Percentiles rank a stretch among this genome's conserved stretches.
These are phyloP conservation scores for Ophion ventricosus DNA, from an alignment of 2,888 invertebrate genomes.

Conservation along the genomic window DNA sequence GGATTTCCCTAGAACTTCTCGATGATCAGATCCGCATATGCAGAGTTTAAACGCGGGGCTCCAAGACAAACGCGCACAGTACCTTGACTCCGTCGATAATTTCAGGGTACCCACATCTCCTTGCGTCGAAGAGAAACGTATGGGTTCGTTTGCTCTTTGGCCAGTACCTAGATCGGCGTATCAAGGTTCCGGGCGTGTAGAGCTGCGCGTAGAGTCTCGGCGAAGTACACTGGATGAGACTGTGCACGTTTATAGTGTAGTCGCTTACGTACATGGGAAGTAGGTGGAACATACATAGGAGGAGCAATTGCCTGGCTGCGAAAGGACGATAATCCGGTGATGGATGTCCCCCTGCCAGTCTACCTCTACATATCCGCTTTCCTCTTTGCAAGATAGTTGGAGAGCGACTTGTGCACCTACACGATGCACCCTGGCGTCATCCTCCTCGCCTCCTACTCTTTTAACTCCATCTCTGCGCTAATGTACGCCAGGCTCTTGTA, in stretches of 20 bases:
- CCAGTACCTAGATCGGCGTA: background rate
- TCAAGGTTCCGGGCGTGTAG: background rate
- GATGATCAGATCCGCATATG: background rate
- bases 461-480: constrained; percentile 13
- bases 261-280: background rate
- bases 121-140: too few relatives aligned
- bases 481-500: background rate
- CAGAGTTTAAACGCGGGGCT: constrained; percentile 24
- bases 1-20: background rate
- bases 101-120: background rate
- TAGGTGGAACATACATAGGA: constrained; percentile 13
- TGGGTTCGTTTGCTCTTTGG: too few relatives aligned
- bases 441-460: constrained; percentile 3
- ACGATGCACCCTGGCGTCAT: constrained; percentile 40
- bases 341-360: constrained; percentile 73
- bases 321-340: constrained; percentile 79
- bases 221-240: background rate
- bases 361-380: constrained; percentile 64
- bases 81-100: background rate
- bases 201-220: background rate
- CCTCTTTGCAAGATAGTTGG: constrained; percentile 39
- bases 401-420: constrained; percentile 38
- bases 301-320: constrained; percentile 17
- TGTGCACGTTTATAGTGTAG: too few relatives aligned
- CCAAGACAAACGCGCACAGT: background rate